Base-by-base conservation (phyloP, 2,113 vertebrate species). In the Procavia capensis region DNA sequence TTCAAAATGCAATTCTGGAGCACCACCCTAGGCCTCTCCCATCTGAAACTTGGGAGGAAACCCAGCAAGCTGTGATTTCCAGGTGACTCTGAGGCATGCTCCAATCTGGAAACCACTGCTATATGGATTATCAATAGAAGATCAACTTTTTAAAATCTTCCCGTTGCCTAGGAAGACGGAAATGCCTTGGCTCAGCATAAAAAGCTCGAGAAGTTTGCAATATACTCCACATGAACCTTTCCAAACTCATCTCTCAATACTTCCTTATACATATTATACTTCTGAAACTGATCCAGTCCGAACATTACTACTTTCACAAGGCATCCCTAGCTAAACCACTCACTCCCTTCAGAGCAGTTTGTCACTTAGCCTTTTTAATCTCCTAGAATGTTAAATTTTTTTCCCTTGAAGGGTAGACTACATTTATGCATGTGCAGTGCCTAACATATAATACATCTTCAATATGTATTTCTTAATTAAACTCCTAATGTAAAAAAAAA, bases 401-500 rank as follows among this genome's bases (percentile, higher is more conserved):
- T 75, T 74, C 3, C 92, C 45, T n/a, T 76, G n/a, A 39, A 14
- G 8, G 74, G 34, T 22, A 10, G 29, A 54, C 11, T 87, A 39
- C 50, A 85, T n/a, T 59, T 92, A 36, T 3, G 81, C 47, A 75
- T 27, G 29, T 6, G n/a, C 1, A 34, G 50, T 64, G 31, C 57
- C 34, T 88, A 85, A 88, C 17, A 68, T 4, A 41, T 0, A 78
- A n/a, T 54, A 19, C 16, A 78, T 45, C 84, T 4, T 89, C 43
- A 84, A 10, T 70, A 91, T n/a, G 20, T 45, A 82, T 27, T 43
- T 84, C 31, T 36, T 87, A 94, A 54, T 68, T 27, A 59, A 78
- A 90, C 80, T 75, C 41, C 88, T 63, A 95, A 91, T 61, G 57
- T 4, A 88, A 31, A 85, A 96, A 96, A 91, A 89, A 72, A 24